Evolutionary conservation across 2,113 vertebrate species (phyloP).

Genomic region (Lycaon pictus): DNA sequence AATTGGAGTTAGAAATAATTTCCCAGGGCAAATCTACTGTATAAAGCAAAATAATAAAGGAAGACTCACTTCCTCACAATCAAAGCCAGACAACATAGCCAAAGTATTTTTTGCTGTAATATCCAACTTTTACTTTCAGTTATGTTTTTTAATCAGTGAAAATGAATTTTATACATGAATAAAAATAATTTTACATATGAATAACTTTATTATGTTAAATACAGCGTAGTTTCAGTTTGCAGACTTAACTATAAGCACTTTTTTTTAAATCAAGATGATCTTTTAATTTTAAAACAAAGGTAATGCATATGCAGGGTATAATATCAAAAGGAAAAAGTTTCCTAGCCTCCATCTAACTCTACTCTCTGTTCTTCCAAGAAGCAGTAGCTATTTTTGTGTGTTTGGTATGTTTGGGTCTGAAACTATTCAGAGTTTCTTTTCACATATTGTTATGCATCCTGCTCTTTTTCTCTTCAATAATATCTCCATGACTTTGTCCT

Average conservation of each 20-base stretch:
- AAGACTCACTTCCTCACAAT: slow-evolving; percentile 15
- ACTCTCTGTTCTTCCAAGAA: background rate
- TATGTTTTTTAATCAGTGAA: slow-evolving; percentile 46
- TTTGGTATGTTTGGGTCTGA: background rate
- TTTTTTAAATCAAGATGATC: slow-evolving; percentile 26
- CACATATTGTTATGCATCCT: background rate
- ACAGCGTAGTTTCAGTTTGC: slow-evolving; percentile 2
- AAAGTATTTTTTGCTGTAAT: slow-evolving; percentile 15
- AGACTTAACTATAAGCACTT: slow-evolving; percentile 23
- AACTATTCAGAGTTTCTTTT: background rate
- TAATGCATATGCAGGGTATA: background rate
- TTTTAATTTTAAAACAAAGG: slow-evolving; percentile 13
- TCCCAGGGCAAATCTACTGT: background rate
- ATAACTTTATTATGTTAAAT: background rate
- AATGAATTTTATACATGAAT: slow-evolving; percentile 17
- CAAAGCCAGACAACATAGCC: background rate
- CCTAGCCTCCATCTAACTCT: background rate
- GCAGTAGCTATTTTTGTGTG: background rate
- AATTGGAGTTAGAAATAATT: slow-evolving; percentile 33
- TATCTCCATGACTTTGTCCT: background rate
- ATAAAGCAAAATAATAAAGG: slow-evolving; percentile 47
- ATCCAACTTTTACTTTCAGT: slow-evolving; percentile 29
- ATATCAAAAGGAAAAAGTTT: background rate
- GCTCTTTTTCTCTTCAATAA: background rate
- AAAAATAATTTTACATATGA: background rate